These are phyloP conservation scores for Fundulus diaphanus DNA, from an alignment of 2,797 vertebrate genomes.

Conservation along the genomic window DNA sequence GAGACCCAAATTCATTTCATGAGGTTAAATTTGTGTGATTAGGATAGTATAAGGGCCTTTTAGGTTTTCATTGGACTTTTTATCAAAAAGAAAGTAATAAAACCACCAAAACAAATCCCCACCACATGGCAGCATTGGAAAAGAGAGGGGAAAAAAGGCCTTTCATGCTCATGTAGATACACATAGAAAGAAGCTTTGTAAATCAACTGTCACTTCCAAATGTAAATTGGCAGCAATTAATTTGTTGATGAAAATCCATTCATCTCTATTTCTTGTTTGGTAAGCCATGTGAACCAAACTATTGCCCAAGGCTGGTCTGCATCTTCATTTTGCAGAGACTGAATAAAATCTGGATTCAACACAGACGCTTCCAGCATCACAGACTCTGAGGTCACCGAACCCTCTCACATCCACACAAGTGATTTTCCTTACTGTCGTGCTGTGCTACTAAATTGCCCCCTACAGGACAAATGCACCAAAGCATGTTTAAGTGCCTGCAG, in stretches of 20 bases:
- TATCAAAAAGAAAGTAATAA: conserved; percentile 52
- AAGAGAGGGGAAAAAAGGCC: not conserved
- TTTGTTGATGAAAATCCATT: conserved; percentile 59
- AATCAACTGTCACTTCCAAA: conserved; percentile 46
- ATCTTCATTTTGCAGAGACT: conserved; percentile 34
- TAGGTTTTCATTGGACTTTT: conserved; percentile 34
- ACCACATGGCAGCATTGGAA: conserved; percentile 22
- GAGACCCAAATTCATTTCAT: conserved; percentile 33
- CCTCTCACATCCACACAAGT: conserved; percentile 5
- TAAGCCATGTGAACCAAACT: conserved; percentile 30
- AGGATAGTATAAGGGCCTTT: conserved; percentile 44
- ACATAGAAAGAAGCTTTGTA: conserved; percentile 4
- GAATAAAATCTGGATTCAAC: conserved; percentile 36
- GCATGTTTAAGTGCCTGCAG: conserved; percentile 37
- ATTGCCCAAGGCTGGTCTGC: conserved; percentile 10
- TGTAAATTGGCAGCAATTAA: conserved; percentile 56
- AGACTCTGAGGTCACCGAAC: not conserved
- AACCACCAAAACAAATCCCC: conserved; percentile 44
- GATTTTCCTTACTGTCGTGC: conserved; percentile 21
- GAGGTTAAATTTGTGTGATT: conserved; percentile 40
- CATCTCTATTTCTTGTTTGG: conserved; percentile 49
- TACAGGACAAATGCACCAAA: conserved; percentile 64
- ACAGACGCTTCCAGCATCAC: conserved; percentile 12
- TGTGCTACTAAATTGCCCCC: conserved; percentile 78
- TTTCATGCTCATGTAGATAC: not conserved